Evolutionary conservation across 2,797 vertebrate species (phyloP), one percentile per base, ranked within the genome.

Genomic region (Hydrolagus colliei): DNA sequence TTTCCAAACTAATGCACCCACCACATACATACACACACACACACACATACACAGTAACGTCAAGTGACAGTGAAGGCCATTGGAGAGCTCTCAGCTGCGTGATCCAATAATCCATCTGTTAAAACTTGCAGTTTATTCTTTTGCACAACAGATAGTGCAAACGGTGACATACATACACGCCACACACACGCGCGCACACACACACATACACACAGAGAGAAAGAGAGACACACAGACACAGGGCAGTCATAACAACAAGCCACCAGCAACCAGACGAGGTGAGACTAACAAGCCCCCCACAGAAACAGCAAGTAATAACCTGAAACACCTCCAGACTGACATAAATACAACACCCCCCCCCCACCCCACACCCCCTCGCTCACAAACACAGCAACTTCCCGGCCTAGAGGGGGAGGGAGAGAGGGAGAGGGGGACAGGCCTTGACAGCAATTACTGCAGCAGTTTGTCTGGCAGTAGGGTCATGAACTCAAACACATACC

Each of bases 401-500:
- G 79, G 79, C 79, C 79, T 84, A 68, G 27, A 6, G 32, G 63
- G 63, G 27, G 27, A 27, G 27, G 1, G 27, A 27, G 27, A 27
- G 27, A 1, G 27, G 27, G 27, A n/a, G n/a, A n/a, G n/a, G n/a
- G n/a, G n/a, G n/a, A n/a, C n/a, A 84, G 79, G 79, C 79, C 79
- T 12, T 71, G 79, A 68, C 79, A 68, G 79, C 41, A 35, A 82
- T 82, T 27, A 82, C 68, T 20, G 63, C 77, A 65, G 78, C 16
- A n/a, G 80, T 61, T 85, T 73, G 11, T 16, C 86, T 88, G 59
- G 84, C 88, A 89, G 92, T 92, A 77, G n/a, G 94, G 94, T 94
- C 93, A 90, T 93, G 93, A 94, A 95, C 94, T 92, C 94, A 89
- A 90, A 89, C 90, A 93, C 92, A 93, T 93, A 80, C 74, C 22